Evolutionary conservation across 2,797 vertebrate genomes (phyloP), one percentile per base, ranked within the genome.

Genomic region (Lates japonicus): DNA sequence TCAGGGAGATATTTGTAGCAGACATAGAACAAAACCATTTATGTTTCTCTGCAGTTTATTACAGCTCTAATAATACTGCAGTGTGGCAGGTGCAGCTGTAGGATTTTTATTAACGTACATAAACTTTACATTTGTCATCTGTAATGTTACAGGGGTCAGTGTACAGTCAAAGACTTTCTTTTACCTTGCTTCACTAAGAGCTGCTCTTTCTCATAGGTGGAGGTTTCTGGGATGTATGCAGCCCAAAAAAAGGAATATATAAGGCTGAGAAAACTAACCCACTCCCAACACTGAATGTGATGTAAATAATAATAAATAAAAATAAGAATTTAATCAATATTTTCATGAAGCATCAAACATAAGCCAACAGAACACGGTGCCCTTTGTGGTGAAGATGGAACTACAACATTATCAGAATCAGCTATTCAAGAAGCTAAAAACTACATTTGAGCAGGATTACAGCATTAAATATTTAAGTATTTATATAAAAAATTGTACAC

Each of bases 11-110:
- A 59, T 31, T 51, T 48, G 51, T 7, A 68, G 14, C 60, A 80
- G 58, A 19, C 54, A 41, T 35, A 81, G 44, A 63, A 75, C 55
- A 52, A 80, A 75, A 62, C n/a, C 20, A 35, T 80, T 62, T n/a
- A 22, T 64, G n/a, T 54, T 55, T 59, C 58, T 25, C 14, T 70
- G 68, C 22, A 54, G 11, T 67, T 77, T 52, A 71, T 51, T 42
- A 16, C 37, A 41, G 59, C 58, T 71, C 25, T 78, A 68, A 70
- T 46, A 66, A 57, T 64, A 63, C n/a, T 22, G 16, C 49, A 35
- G n/a, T 4, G 12, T 70, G 22, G 63, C 59, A 73, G 33, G 48
- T 22, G 67, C n/a, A 76, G 62, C 46, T 33, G 1, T 25, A 25
- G 42, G 37, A 54, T 14, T 41, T 54, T 52, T 52, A 62, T 35